These are phyloP conservation scores for Drosophila yooni DNA, from an alignment of 2,888 invertebrate species.

Conservation along the genomic window DNA sequence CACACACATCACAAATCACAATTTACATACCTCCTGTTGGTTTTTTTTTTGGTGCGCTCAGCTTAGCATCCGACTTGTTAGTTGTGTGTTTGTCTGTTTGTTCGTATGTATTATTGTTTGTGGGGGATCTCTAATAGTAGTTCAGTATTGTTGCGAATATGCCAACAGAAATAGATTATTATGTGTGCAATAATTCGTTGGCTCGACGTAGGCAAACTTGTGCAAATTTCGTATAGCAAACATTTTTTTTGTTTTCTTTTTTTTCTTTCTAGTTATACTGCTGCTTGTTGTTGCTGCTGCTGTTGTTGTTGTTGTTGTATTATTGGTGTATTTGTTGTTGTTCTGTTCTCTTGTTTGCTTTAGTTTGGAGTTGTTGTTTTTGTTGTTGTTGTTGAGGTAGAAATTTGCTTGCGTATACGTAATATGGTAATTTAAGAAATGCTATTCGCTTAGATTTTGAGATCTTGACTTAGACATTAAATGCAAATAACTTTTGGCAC, in stretches of 20 bases:
- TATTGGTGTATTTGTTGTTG: slow-evolving; percentile 18
- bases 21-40: slow-evolving; percentile 22
- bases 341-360: slow-evolving; percentile 30
- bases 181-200: slow-evolving; percentile 40
- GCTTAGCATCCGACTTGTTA: slow-evolving; percentile 21
- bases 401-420: slow-evolving; percentile 51
- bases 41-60: slow-evolving; percentile 5
- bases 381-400: slow-evolving; percentile 34
- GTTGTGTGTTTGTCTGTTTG: background rate
- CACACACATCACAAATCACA: slow-evolving; percentile 14
- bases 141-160: slow-evolving; percentile 29
- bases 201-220: slow-evolving; percentile 18
- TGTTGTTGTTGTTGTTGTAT: slow-evolving; percentile 5
- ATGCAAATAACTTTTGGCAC: slow-evolving; percentile 54
- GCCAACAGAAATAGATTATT: slow-evolving; percentile 39
- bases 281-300: slow-evolving; percentile 9
- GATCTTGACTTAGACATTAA: slow-evolving; percentile 51
- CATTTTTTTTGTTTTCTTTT: slow-evolving; percentile 40
- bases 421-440: slow-evolving; percentile 48
- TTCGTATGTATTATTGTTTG: background rate
- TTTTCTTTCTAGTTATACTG: slow-evolving; percentile 17
- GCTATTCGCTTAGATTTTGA: slow-evolving; percentile 37
- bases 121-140: slow-evolving; percentile 40
- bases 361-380: slow-evolving; percentile 19
- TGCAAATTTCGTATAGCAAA: slow-evolving; percentile 38